Conservation (phyloP, 2,797 vertebrate genomes). For the Yasuhikotakia modesta region DNA sequence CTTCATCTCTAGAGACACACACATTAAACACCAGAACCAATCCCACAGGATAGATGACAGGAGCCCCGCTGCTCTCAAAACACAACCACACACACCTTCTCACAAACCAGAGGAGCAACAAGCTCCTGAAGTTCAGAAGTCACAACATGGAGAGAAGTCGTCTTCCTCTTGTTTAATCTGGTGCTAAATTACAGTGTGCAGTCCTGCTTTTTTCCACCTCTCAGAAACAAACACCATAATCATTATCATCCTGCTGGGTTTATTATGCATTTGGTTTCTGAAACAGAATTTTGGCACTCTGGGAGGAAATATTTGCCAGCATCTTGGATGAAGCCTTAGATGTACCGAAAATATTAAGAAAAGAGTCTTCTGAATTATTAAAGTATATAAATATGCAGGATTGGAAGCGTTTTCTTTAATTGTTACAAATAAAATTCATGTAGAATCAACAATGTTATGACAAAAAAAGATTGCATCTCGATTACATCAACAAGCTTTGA, state of each 20-base stretch:
- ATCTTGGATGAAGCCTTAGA: constrained; percentile 32
- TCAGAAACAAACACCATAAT: constrained; percentile 57
- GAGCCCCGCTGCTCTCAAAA: constrained; percentile 52
- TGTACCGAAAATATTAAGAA: constrained; percentile 44
- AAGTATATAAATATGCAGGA: constrained; percentile 5
- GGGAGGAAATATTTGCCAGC: constrained; percentile 33
- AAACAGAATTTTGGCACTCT: constrained; percentile 41
- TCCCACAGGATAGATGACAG: constrained; percentile 59
- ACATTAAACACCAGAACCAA: constrained; percentile 62
- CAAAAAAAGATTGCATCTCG: neutral
- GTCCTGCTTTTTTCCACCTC: constrained; percentile 37
- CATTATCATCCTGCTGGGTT: constrained; percentile 55
- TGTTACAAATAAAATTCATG: neutral
- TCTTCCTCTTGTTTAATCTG: constrained; percentile 50
- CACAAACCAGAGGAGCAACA: constrained; percentile 36
- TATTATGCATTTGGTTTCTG: constrained; percentile 50
- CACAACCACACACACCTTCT: constrained; percentile 37
- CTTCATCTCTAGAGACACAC: constrained; percentile 61
- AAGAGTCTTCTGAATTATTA: constrained; percentile 14
- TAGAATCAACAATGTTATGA: neutral
- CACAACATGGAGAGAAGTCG: constrained; percentile 39
- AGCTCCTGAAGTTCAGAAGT: constrained; percentile 37
- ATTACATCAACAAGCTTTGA: neutral
- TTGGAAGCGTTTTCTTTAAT: neutral
- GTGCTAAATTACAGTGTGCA: constrained; percentile 51